A percentile compares a stretch with the other conserved stretches of the same genome.
phyloP scores from a whole-genome alignment of 2,797 vertebrate genomes.

The Chelidonichthys spinosus region DNA sequence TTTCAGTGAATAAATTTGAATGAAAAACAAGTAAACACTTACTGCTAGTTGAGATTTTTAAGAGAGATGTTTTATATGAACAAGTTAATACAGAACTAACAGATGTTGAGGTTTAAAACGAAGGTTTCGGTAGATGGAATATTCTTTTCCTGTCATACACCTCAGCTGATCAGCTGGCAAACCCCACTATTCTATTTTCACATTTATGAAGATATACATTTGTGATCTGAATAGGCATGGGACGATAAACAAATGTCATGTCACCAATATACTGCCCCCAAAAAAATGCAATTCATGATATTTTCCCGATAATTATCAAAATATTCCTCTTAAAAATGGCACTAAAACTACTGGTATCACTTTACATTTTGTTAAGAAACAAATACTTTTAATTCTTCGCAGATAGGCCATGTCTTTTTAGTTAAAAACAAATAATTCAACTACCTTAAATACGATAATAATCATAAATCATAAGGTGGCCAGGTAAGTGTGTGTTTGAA shows the following conservation, averaged over 20 bases:
- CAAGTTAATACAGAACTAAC: background rate
- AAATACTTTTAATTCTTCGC: too few relatives aligned
- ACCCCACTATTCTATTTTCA: background rate
- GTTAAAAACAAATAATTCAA: too few relatives aligned
- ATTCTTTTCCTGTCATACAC: background rate
- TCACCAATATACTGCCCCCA: too few relatives aligned
- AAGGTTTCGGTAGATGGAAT: background rate
- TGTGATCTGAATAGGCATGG: constrained; percentile 11
- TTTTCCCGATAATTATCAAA: too few relatives aligned
- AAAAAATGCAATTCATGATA: too few relatives aligned
- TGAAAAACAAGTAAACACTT: background rate
- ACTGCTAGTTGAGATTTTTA: background rate
- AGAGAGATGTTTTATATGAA: background rate
- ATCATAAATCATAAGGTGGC: too few relatives aligned
- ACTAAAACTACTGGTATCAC: too few relatives aligned
- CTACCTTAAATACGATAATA: too few relatives aligned
- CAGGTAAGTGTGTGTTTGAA: background rate
- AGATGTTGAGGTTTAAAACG: background rate
- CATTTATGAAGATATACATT: constrained; percentile 7
- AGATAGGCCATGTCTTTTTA: too few relatives aligned
- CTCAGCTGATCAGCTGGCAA: background rate
- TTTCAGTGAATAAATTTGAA: background rate
- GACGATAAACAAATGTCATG: too few relatives aligned
- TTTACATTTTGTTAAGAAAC: too few relatives aligned
- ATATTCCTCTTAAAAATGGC: too few relatives aligned